Evolutionary conservation across 2,113 vertebrate species (phyloP), one percentile per base, ranked within the genome.

Genomic region (Bufo gargarizans): DNA sequence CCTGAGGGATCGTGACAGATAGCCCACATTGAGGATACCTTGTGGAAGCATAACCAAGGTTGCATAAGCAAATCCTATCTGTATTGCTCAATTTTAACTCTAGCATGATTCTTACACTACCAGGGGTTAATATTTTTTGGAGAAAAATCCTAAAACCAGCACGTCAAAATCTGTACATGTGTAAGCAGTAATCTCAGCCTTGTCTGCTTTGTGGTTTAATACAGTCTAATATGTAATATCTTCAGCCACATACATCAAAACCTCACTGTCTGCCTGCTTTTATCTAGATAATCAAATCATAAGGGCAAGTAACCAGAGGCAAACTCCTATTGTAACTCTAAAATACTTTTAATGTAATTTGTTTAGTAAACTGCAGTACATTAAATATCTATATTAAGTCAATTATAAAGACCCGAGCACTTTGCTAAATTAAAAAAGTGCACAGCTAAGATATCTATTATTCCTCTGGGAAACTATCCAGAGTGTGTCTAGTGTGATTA

Each of bases 301-400:
- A 94, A 93, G 94, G 91, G 93, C 92, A 92, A 93, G 92, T 91
- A 93, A 94, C 90, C 90, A 93, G 91, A 93, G 92, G 90, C 88
- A 17, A 93, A 92, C 90, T 95, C 93, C 92, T 91, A 93, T 92
- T 91, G 89, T 92, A 92, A 93, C 90, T 94, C 90, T 94, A 93
- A 95, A 93, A 94, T 94, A 94, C 86, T 93, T 94, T 91, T 93
- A 94, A 94, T 93, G 93, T 92, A 93, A 94, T 95, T 95, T 95
- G 93, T 93, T 95, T 93, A 93, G 93, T 93, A 95, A 95, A 95
- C 94, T 93, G 91, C 91, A 93, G 91, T 94, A 94, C 93, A 94
- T 96, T 95, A 95, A 93, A 94, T 93, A 94, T 94, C 93, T 94
- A 91, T 94, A 95, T 94, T 95, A 95, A 95, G 94, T 93, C 95